Conservation (phyloP, 1,140 invertebrate species). For the Eurosta solidaginis region DNA sequence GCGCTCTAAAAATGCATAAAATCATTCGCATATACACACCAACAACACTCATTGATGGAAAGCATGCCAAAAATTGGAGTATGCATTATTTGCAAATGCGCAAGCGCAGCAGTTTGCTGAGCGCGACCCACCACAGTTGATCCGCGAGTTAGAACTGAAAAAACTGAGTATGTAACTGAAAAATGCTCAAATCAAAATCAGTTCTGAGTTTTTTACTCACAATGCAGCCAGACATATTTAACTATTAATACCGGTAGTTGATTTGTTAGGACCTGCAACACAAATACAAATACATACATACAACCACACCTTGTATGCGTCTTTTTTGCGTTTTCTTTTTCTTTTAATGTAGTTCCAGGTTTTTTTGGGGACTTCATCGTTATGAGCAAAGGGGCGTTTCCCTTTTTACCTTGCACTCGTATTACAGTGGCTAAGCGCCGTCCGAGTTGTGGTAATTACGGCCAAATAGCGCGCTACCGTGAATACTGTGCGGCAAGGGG, state of each 20-base stretch:
- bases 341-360: too few species aligned
- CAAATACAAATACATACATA: background rate
- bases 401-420: constrained; percentile 9
- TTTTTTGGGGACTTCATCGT: background rate
- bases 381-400: constrained; percentile 13
- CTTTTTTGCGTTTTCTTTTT: background rate
- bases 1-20: background rate
- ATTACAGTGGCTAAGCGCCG: constrained; percentile 21
- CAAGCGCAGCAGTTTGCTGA: background rate
- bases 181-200: too few species aligned
- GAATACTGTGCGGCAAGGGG: background rate
- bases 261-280: background rate
- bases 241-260: background rate
- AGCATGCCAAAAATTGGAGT: background rate
- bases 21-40: too few species aligned
- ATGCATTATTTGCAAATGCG: background rate
- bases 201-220: too few species aligned
- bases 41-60: too few species aligned
- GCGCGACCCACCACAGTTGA: background rate
- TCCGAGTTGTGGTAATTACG: constrained; percentile 21
- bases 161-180: too few species aligned
- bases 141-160: too few species aligned
- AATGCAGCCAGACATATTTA: too few species aligned
- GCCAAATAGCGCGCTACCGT: constrained; percentile 12
- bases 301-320: background rate